These are phyloP conservation scores for Cecidostiba fungosa DNA, from an alignment of 2,888 invertebrate genomes.

Conservation along the genomic window DNA sequence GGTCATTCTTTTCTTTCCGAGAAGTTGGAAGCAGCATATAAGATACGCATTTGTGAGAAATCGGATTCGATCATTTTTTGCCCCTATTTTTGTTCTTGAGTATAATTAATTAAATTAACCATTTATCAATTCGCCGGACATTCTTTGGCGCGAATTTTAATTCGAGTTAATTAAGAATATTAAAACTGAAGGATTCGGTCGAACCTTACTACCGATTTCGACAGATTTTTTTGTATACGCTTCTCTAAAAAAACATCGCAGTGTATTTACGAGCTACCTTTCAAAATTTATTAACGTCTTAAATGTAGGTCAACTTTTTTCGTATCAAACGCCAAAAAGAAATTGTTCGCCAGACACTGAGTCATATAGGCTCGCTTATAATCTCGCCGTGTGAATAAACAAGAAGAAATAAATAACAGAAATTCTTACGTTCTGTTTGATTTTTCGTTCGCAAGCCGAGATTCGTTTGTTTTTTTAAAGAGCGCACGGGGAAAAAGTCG, in stretches of 20 bases:
- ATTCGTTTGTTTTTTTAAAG: not conserved
- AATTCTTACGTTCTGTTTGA: not conserved
- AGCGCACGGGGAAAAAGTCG: not conserved
- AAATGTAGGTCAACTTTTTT: not conserved
- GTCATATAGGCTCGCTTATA: not conserved
- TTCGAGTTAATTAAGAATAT: not conserved
- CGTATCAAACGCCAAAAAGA: not conserved
- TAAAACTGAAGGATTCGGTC: not conserved
- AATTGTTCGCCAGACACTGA: not conserved
- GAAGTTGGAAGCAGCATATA: not conserved
- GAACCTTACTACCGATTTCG: not conserved
- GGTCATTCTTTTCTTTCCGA: not conserved
- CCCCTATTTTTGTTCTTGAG: not conserved
- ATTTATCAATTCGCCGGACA: too few relatives aligned
- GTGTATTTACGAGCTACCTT: not conserved
- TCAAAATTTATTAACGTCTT: not conserved
- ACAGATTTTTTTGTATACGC: not conserved
- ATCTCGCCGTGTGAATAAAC: not conserved
- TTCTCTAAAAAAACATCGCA: too few relatives aligned
- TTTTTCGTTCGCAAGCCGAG: not conserved
- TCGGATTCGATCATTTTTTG: not conserved
- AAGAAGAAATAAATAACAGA: not conserved
- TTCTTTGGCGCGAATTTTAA: not conserved
- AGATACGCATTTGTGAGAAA: too few relatives aligned
- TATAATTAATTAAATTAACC: too few relatives aligned